Evolutionary conservation across 2,888 invertebrate species (phyloP), one percentile per base, ranked within the genome.

Genomic region (Xanthorhoe designata): DNA sequence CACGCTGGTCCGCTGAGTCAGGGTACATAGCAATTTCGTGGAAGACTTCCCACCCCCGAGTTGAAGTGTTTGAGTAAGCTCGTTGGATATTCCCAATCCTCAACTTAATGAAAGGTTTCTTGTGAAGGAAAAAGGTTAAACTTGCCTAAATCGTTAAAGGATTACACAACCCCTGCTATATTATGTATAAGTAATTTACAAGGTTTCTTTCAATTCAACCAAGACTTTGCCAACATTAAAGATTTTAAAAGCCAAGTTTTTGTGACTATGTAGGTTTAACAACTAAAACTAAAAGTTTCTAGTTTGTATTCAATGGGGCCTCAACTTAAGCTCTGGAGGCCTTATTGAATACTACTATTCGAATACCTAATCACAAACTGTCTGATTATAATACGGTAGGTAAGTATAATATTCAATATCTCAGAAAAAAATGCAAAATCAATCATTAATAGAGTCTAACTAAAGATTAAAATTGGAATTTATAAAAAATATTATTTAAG

Each of bases 11-110:
- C 64, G 83, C 72, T 73, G 78, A 81, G 62, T 83, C 81, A 83
- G 78, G 74, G 75, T 75, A 73, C 71, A 73, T 72, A 76, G 76
- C 78, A 82, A 83, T 84, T 84, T 84, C 81, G 78, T 79, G 79
- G 74, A 75, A 79, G 80, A 78, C 70, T 79, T 77, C 76, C 71
- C 73, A 71, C 78, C 75, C 76, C 74, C 57, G 72, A 78, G 76
- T 72, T 75, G 64, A 71, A 75, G 75, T 78, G 75, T 78, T 78
- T 76, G 76, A 78, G 80, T 71, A 65, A 70, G 73, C 71, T 75
- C 65, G 72, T 70, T 76, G 70, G 69, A 68, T 73, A 65, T 65
- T 57, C 65, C 54, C 51, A 64, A 61, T 55, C 59, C 19, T 53
- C 51, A 19, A 65, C 66, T 60, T 50, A 45, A 64, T 60, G 67